Evolutionary conservation across 2,888 invertebrate genomes (phyloP).

Genomic region (Agelastica alni): DNA sequence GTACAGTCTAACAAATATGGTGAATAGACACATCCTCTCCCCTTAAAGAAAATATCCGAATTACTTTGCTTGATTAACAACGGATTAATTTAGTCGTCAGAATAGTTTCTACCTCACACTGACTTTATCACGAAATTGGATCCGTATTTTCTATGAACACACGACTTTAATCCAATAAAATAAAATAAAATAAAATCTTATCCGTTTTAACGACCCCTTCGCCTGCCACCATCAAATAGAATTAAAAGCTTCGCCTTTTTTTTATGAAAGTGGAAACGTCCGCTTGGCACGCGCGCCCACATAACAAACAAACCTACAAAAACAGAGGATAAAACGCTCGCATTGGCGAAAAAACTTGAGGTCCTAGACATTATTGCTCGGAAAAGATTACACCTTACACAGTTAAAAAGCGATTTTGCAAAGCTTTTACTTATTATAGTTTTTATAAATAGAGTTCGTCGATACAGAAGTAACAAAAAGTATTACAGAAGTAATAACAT

Average conservation of each 20-base stretch:
- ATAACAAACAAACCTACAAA: constrained; percentile 11
- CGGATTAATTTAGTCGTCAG: not conserved
- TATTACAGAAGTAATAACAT: too few relatives aligned
- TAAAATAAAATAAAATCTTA: constrained; percentile 10
- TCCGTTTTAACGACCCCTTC: constrained; percentile 11
- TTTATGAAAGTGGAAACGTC: constrained; percentile 13
- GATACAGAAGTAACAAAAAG: too few relatives aligned
- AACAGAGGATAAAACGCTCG: constrained; percentile 6
- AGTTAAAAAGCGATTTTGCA: too few relatives aligned
- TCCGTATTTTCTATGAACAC: constrained; percentile 1
- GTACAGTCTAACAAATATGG: too few relatives aligned
- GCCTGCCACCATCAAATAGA: constrained; percentile 16
- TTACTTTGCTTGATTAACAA: not conserved
- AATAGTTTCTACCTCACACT: not conserved
- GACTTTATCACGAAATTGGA: not conserved
- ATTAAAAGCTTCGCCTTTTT: constrained; percentile 15
- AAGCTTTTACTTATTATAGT: too few relatives aligned
- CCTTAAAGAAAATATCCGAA: too few relatives aligned
- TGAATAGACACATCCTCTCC: too few relatives aligned
- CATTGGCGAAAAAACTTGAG: not conserved
- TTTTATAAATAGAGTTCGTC: too few relatives aligned
- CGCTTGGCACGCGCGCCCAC: constrained; percentile 16
- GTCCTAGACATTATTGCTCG: not conserved
- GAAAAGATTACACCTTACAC: too few relatives aligned
- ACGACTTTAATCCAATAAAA: constrained; percentile 5